Conservation (phyloP, 2,113 vertebrate genomes). For the Poicephalus meyeri region DNA sequence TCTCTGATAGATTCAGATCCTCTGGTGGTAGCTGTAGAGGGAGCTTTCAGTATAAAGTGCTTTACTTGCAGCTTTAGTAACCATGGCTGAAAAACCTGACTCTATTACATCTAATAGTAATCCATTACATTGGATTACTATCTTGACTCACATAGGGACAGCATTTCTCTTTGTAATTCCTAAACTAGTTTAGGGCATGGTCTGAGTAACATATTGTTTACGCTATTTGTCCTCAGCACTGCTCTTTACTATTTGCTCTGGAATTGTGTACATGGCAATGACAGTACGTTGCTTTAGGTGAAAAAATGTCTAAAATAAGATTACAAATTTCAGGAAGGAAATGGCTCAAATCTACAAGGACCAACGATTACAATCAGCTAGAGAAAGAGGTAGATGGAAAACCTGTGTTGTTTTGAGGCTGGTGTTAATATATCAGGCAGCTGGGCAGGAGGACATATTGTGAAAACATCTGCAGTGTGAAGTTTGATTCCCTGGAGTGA, state of each 20-base stretch:
- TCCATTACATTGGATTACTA: not conserved
- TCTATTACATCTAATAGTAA: not conserved
- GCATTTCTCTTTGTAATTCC: not conserved
- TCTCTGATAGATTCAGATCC: not conserved
- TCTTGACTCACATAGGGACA: not conserved
- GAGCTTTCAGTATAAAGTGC: not conserved
- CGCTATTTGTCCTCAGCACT: not conserved
- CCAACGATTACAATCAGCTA: not conserved
- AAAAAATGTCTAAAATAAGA: not conserved
- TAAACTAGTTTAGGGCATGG: not conserved
- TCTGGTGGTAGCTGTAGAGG: not conserved
- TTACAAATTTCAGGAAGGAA: not conserved
- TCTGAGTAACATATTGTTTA: not conserved
- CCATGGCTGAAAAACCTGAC: not conserved
- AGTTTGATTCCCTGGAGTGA: not conserved
- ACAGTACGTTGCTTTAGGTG: not conserved
- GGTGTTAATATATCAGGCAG: not conserved
- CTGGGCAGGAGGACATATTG: fast-evolving
- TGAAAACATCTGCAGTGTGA: not conserved
- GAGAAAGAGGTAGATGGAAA: not conserved
- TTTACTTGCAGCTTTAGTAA: not conserved
- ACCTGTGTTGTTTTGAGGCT: not conserved
- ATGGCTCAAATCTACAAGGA: not conserved
- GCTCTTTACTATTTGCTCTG: not conserved
- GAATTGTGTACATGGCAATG: not conserved